Base-by-base conservation (phyloP, 2,888 invertebrate species). In the Tolmerus cingulatus region DNA sequence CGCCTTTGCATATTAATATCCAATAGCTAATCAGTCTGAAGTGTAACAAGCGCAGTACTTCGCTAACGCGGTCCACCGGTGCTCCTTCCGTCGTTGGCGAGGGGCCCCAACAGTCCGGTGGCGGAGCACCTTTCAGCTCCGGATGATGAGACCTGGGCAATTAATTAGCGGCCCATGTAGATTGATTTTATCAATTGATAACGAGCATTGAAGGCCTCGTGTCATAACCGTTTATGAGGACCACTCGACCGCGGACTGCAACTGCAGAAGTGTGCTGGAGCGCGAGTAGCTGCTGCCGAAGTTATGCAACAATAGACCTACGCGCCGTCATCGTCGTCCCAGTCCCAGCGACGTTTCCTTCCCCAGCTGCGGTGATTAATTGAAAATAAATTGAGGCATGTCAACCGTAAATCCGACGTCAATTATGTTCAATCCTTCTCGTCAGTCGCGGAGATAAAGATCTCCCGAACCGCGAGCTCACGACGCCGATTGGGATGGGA, bases 391-490 rank as follows among this genome's bases (percentile, higher is more conserved):
- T 84, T 84, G 74, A 84, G 40, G 66, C 84, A 37, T 84, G 84
- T 84, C 84, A 84, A 84, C 84, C 84, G 66, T 84, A 84, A 84
- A 84, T 66, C 51, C 37, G 84, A 84, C 74, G 84, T 84, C 84
- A 84, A 84, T 84, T 84, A 84, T 84, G 84, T 66, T 84, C 66
- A 84, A 66, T 84, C 84, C 84, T 84, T 84, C 74, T 14, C 40
- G 84, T 84, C 74, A 74, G 37, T 27, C 23, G 16, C 19, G 8
- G 16, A 66, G 57, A 84, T 66, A 84, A 74, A 66, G 57, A 57
- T 84, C 74, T 23, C 66, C 37, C 12, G 19, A 84, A 74, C 34
- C 34, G 51, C 37, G 27, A 84, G 74, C 84, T 84, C 84, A 84
- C 84, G 84, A 66, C n/a, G 84, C 27, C 84, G 40, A 66, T 84